These are phyloP conservation scores for Myoxocephalus aenaeus DNA, from an alignment of 2,797 vertebrate genomes.

Conservation along the genomic window DNA sequence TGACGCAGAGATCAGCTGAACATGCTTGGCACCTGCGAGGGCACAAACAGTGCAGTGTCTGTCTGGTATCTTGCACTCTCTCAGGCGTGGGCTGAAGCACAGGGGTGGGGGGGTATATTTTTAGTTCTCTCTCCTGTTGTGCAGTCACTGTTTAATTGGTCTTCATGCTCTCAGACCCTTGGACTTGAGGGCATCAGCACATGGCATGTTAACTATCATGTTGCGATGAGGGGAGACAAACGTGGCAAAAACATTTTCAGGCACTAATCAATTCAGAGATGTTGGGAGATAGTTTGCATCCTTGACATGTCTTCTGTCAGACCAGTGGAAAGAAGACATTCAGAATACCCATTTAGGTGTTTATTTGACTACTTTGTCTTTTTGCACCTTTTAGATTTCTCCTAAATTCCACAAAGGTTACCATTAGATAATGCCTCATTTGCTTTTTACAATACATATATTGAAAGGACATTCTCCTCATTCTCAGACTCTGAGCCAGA, in stretches of 20 bases:
- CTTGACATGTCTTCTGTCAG: background rate
- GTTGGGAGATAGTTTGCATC: no score
- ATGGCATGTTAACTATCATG: constrained; percentile 46
- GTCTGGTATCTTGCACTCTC: constrained; percentile 25
- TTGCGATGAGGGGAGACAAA: constrained; percentile 8
- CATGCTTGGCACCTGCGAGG: constrained; percentile 32
- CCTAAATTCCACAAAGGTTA: background rate
- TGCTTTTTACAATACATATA: background rate
- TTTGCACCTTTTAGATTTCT: background rate
- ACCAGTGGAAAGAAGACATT: no score
- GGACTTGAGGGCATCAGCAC: constrained; percentile 39
- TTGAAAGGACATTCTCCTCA: background rate
- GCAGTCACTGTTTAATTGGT: constrained; percentile 73
- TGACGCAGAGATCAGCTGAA: constrained; percentile 11
- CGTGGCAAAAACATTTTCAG: background rate
- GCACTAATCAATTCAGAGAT: background rate
- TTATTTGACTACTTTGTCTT: background rate
- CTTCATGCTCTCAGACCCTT: constrained; percentile 51
- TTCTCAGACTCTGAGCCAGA: background rate
- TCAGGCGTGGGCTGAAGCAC: constrained; percentile 36
- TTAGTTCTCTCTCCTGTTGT: constrained; percentile 68
- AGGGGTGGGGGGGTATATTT: constrained; percentile 60
- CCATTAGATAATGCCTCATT: background rate
- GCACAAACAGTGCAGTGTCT: constrained; percentile 20
- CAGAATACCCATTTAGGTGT: background rate